Base-by-base conservation (phyloP, 2,888 invertebrate species). In the Pantelozetes paolii region DNA sequence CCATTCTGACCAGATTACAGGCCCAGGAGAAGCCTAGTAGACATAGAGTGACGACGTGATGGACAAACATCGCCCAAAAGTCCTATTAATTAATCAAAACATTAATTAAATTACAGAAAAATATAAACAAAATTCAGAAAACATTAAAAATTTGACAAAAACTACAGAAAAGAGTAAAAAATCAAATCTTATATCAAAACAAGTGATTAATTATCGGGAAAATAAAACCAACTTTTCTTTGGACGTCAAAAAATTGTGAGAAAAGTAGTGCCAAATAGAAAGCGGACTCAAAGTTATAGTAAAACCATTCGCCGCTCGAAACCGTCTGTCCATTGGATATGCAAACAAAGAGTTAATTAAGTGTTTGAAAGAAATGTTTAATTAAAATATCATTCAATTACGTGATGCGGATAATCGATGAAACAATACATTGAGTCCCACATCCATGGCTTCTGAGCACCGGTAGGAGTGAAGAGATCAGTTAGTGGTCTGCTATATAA, bases 41-140 rank as follows among this genome's bases (percentile, higher is more conserved):
- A 59, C 89, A 83, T 78, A 99, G 90, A 54, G 98, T 96, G 28
- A 94, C 93, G 81, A 95, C 87, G 82, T 99, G 98, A 84, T 99
- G 98, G 73, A 95, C 86, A 83, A 98, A 95, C 94, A 99, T 98
- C 85, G 97, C 94, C 91, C 93, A 93, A 84, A 98, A 97, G 79
- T 85, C 84, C 83, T 84, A 79, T 40, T 23, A 36, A 74, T 40
- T n/a, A 18, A 26, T 26, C 26, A 11, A 42, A 11, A n/a, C 11
- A 11, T 13, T 15, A 26, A 5, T 3, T 20, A 57, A 57, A 57
- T 57, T 20, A 2, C 23, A 20, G 13, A 18, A 57, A 54, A 54
- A 2, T 54, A 54, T 54, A 13, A 15, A 5, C 5, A 13, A 50
- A 50, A 18, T n/a, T 50, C 5, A 40, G 40, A 40, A 13, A 40